Evolutionary conservation across 2,888 invertebrate species (phyloP).

Genomic region (Gari tellinella): DNA sequence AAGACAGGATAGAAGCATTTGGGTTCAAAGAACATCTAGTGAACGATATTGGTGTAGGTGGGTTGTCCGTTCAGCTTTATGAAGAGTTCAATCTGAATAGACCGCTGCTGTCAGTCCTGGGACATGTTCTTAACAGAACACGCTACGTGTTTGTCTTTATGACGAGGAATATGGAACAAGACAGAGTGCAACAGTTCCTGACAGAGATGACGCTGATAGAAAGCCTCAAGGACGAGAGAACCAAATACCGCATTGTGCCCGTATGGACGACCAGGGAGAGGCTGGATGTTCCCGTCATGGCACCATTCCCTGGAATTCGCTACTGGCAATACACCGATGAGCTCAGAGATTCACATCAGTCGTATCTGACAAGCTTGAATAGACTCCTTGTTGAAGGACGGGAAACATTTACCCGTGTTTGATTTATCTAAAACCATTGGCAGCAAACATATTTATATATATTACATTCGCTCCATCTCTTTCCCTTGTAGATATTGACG

Average conservation of each 20-base stretch:
- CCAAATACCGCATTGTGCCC: slow-evolving; percentile 13
- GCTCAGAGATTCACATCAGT: not conserved
- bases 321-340: slow-evolving; percentile 5
- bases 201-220: slow-evolving; percentile 12
- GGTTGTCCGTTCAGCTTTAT: not conserved
- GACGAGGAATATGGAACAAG: not conserved
- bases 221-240: not conserved
- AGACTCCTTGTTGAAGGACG: not conserved
- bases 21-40: not conserved
- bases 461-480: too few relatives aligned
- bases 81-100: not conserved
- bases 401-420: not conserved
- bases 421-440: too few relatives aligned
- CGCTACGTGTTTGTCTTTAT: slow-evolving; percentile 15
- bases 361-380: not conserved
- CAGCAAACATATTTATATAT: too few relatives aligned
- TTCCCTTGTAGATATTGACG: too few relatives aligned
- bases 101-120: slow-evolving; percentile 1
- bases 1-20: not conserved
- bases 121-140: not conserved
- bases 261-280: slow-evolving; percentile 9
- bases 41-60: not conserved
- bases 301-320: slow-evolving; percentile 1
- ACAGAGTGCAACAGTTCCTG: not conserved
- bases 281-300: not conserved